A percentile compares a stretch with the other conserved stretches of the same genome.
Evolutionary conservation across 2,113 vertebrate species (phyloP).

Genomic region (Petaurus breviceps): DNA sequence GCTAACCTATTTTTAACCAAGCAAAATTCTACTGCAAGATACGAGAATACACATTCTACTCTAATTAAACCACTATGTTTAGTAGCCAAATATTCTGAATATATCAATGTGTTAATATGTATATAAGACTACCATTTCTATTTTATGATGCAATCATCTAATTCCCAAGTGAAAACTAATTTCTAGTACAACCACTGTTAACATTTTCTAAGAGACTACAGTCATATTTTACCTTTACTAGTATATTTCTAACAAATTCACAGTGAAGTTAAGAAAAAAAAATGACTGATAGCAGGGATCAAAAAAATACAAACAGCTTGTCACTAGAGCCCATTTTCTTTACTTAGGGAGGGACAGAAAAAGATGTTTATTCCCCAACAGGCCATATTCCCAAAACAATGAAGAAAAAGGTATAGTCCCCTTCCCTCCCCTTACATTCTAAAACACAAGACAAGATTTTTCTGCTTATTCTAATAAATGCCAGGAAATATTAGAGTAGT

Average conservation of each 20-base stretch:
- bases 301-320: constrained; percentile 34
- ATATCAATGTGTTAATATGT: constrained; percentile 70
- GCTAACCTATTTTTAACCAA: constrained; percentile 72
- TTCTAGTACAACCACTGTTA: constrained; percentile 46
- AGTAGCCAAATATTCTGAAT: constrained; percentile 73
- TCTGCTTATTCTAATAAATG: constrained; percentile 32
- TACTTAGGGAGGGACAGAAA: constrained; percentile 62
- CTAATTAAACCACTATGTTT: constrained; percentile 74
- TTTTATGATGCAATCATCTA: constrained; percentile 70
- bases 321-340: constrained; percentile 59
- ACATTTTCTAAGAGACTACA: constrained; percentile 42
- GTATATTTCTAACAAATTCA: constrained; percentile 47
- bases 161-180: constrained; percentile 29
- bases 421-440: constrained; percentile 48
- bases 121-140: constrained; percentile 76
- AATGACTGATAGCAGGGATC: constrained; percentile 16
- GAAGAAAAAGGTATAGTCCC: constrained; percentile 63
- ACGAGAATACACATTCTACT: constrained; percentile 74
- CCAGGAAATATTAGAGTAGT: constrained; percentile 49
- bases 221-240: background rate
- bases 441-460: constrained; percentile 50
- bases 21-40: constrained; percentile 74
- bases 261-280: constrained; percentile 44
- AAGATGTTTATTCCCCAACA: constrained; percentile 68
- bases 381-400: constrained; percentile 65